phyloP scores from a whole-genome alignment of 2,888 invertebrate genomes.

The Drosophila tripunctata region DNA sequence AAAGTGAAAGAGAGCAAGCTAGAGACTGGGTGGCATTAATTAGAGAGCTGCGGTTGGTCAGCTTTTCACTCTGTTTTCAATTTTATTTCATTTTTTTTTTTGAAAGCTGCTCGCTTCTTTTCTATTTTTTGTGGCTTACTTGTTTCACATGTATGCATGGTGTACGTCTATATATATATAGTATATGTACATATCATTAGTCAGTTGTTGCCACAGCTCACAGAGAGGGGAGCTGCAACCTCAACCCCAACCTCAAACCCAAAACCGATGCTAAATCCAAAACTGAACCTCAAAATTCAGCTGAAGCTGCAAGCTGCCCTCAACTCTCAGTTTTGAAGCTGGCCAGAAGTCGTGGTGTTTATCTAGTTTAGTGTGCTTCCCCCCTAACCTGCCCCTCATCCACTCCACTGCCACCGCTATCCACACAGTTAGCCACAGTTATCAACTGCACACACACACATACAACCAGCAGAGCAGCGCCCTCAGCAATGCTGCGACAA shows the following conservation, averaged over 20 bases:
- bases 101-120: no score
- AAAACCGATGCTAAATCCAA: not conserved
- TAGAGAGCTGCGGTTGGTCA: conserved; percentile 69
- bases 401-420: no score
- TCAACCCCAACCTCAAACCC: not conserved
- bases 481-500: conserved; percentile 31
- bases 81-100: not conserved
- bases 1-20: not conserved
- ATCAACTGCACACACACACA: conserved; percentile 45
- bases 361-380: conserved; percentile 64
- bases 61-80: conserved; percentile 16
- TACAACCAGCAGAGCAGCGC: conserved; percentile 4
- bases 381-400: not conserved
- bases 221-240: conserved; percentile 16
- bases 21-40: conserved; percentile 61
- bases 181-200: conserved; percentile 60
- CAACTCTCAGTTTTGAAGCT: conserved; percentile 44
- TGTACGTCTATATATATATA: not conserved
- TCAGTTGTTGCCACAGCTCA: conserved; percentile 48
- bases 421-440: conserved; percentile 42
- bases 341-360: conserved; percentile 61
- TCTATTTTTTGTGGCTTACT: not conserved
- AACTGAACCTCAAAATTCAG: conserved; percentile 15
- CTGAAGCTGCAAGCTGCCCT: conserved; percentile 11
- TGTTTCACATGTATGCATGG: not conserved